Evolutionary conservation across 1,140 invertebrate genomes (phyloP), one percentile per base, ranked within the genome.

Genomic region (Rhysida immarginata): DNA sequence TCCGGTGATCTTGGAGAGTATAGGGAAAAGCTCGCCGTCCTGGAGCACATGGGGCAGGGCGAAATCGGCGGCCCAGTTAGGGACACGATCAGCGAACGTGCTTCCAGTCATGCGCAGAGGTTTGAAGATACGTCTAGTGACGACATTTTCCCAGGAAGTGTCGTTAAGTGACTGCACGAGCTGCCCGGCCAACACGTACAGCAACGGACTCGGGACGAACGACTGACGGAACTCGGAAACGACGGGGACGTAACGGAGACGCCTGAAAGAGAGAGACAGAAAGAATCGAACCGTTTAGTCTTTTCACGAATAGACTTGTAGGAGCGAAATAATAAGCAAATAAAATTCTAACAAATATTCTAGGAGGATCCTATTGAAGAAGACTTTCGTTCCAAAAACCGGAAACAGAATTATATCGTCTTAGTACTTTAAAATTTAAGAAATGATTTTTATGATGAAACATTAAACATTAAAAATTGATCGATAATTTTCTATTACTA

Each of bases 101-200:
- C 63, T 60, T 23, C 44, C 54, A 2, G 26, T 57, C 68, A 69
- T 69, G 20, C 52, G 42, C n/a, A 68, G 54, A 5, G 63, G 65
- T 20, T 46, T 45, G 8, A 69, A 59, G 5, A 69, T 55, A 2
- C 50, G 16, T 13, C 64, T 55, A 0, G 45, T 24, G 0, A 68
- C 56, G 23, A 67, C 48, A 1, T 55, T 54, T 59, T 69, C 67
- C 67, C 67, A 69, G 5, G 56, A 53, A 20, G 58, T 58, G 1
- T 58, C 63, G 11, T 60, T 54, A 29, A 68, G 51, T 2, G 56
- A 49, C 59, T 69, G 63, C 0, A 64, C 59, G 18, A 69, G 60
- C 58, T 68, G 57, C 16, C 66, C 68, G 2, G 68, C 68, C 43
- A 69, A 43, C 11, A 61, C 63, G 58, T 66, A 68, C 63, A 68